Evolutionary conservation across 1,140 invertebrate species (phyloP), one percentile per base, ranked within the genome.

Genomic region (Pseudomyrmex gracilis): DNA sequence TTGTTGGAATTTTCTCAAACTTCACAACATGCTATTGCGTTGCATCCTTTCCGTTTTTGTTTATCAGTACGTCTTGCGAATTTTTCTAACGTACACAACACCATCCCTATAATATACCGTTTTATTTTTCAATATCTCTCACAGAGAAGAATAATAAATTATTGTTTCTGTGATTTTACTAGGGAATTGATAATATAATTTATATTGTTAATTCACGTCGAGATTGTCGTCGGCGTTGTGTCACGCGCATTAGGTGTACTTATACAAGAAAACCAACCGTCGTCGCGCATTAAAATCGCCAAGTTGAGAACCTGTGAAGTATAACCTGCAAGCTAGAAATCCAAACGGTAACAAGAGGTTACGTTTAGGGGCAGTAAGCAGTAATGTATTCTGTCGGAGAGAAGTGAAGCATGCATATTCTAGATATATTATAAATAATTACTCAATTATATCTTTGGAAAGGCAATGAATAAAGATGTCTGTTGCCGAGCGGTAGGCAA

Each of bases 381-480:
- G 90, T 94, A 93, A 93, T 93, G 87, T 93, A 93, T 94, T 94
- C 93, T 85, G 90, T 88, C 85, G 86, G 87, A 92, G 87, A 92
- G 90, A 94, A 94, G 93, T 93, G 93, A 94, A 94, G 93, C 93
- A 94, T 94, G 93, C 93, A 94, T 94, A 94, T 94, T 94, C 93
- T 93, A 94, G 93, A 94, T 94, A 94, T 94, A 94, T 94, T 94
- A 94, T 94, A 94, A 94, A 94, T 94, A 94, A 94, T 94, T 94
- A 94, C 93, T 94, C 93, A 94, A 94, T 94, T 94, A 94, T 94
- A 94, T 94, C 93, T 94, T 94, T 94, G 93, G 93, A 94, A 94
- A 94, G 93, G 92, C 92, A 92, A 94, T 94, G 93, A 94, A 94
- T 94, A 94, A 94, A 94, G 93, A 94, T 94, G 93, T 91, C 89